Evolutionary conservation across 2,113 vertebrate species (phyloP).

Genomic region (Podarcis raffonei): DNA sequence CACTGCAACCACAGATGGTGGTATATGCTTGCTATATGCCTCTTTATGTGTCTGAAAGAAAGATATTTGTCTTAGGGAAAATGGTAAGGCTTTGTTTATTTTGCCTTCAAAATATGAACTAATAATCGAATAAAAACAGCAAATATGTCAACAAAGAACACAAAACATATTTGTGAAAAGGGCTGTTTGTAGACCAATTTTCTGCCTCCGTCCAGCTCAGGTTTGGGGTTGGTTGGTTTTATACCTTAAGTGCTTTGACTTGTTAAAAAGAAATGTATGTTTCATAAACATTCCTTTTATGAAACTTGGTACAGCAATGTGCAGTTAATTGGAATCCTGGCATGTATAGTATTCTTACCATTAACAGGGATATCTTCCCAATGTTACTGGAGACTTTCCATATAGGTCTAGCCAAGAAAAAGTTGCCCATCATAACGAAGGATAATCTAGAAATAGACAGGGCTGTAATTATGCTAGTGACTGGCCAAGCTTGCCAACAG

Average conservation of each 20-base stretch:
- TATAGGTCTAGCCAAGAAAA: neutral
- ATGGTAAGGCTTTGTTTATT: constrained; percentile 80
- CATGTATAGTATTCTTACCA: neutral
- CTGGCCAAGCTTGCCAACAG: neutral
- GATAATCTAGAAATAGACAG: neutral
- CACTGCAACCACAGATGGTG: constrained; percentile 68
- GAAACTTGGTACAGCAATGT: neutral
- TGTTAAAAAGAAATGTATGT: neutral
- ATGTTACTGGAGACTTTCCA: neutral
- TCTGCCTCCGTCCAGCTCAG: neutral
- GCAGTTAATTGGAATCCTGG: neutral
- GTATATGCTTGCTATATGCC: constrained; percentile 83
- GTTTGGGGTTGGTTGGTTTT: neutral
- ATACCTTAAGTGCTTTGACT: neutral
- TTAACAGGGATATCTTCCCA: neutral
- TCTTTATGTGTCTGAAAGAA: constrained; percentile 78
- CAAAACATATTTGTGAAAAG: neutral
- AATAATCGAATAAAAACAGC: neutral
- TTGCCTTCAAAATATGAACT: neutral
- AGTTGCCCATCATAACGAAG: neutral
- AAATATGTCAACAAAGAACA: neutral
- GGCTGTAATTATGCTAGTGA: neutral
- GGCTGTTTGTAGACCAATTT: neutral
- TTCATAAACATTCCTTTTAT: neutral
- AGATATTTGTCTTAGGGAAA: constrained; percentile 74